phyloP scores from a whole-genome alignment of 2,888 invertebrate genomes.

The Latrodectus hesperus region DNA sequence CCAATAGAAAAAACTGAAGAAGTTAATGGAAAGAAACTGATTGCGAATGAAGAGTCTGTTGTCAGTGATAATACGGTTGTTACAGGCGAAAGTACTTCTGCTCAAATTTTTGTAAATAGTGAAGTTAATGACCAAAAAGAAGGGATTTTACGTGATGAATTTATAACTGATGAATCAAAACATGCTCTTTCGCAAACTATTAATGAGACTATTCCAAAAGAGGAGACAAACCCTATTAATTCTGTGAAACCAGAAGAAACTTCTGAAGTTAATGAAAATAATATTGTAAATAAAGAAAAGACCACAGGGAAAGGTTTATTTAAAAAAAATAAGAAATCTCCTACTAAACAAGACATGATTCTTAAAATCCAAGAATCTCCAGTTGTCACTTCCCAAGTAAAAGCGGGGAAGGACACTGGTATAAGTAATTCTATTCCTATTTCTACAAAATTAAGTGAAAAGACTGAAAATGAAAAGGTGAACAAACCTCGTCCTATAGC shows the following conservation, averaged over 20 bases:
- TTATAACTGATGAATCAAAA: no score
- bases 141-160: no score
- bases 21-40: neutral
- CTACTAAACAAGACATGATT: neutral
- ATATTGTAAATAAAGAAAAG: neutral
- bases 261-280: neutral
- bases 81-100: neutral
- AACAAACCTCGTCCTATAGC: slow-evolving; percentile 48
- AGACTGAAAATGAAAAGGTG: neutral
- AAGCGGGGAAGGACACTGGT: no score
- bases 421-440: no score
- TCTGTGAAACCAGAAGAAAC: neutral
- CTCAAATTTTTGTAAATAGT: neutral
- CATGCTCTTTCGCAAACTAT: no score
- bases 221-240: no score
- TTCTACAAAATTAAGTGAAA: neutral
- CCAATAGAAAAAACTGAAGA: neutral
- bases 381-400: neutral
- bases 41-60: neutral
- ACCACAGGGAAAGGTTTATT: neutral
- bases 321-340: no score
- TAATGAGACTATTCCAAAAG: no score
- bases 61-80: neutral
- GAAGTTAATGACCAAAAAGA: no score
- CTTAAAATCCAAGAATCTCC: neutral